Evolutionary conservation across 2,888 invertebrate genomes (phyloP).

Genomic region (Athrips mouffetella): DNA sequence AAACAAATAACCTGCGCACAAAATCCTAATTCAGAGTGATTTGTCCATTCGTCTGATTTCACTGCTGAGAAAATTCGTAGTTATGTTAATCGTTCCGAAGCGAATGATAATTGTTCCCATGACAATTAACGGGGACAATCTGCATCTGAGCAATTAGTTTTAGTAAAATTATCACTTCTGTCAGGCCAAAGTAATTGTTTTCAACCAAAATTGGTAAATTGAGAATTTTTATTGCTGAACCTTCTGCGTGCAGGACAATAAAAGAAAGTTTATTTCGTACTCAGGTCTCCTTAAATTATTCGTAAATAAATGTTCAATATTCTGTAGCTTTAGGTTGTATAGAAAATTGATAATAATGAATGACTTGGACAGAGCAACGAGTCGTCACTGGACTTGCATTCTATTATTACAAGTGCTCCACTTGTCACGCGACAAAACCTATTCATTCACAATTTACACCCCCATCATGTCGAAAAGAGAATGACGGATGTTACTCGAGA

Average conservation of each 20-base stretch:
- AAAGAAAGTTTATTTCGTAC: constrained; percentile 9
- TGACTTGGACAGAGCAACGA: constrained; percentile 30
- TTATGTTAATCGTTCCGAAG: constrained; percentile 2
- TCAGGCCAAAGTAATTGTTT: constrained; percentile 58
- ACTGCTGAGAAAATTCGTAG: neutral
- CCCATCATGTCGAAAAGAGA: constrained; percentile 12
- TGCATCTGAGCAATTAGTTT: constrained; percentile 30
- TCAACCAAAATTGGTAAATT: constrained; percentile 46
- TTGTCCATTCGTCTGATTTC: neutral
- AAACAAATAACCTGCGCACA: neutral
- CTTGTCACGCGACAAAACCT: constrained; percentile 66
- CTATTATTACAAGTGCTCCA: constrained; percentile 46
- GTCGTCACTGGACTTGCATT: constrained; percentile 28
- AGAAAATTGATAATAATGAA: constrained; percentile 26
- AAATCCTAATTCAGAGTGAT: constrained; percentile 6
- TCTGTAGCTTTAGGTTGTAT: constrained; percentile 18
- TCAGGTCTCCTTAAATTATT: constrained; percentile 28
- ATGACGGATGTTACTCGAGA: constrained; percentile 11
- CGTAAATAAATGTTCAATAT: constrained; percentile 3
- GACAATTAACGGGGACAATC: constrained; percentile 41
- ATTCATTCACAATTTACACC: constrained; percentile 66
- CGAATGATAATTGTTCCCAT: constrained; percentile 9
- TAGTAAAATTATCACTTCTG: constrained; percentile 42
- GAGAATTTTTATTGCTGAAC: constrained; percentile 41
- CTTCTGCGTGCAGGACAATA: no score